Percentiles rank a stretch among this genome's conserved stretches.
phyloP scores from a whole-genome alignment of 1,140 invertebrate species.

The Trigoniulus corallinus region DNA sequence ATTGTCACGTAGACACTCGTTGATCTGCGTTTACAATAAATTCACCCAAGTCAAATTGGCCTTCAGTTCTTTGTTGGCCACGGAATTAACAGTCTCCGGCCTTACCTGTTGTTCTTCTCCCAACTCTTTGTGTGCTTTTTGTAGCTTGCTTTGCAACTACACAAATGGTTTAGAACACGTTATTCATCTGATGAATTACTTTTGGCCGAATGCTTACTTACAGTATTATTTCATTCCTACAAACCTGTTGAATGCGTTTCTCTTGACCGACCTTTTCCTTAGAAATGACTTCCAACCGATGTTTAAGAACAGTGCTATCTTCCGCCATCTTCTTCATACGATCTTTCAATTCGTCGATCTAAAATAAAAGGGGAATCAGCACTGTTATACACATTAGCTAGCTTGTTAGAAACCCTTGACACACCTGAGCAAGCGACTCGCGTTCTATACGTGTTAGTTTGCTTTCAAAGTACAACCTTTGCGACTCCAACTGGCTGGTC shows the following conservation, averaged over 20 bases:
- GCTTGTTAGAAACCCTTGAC: too few species aligned
- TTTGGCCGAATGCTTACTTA: too few species aligned
- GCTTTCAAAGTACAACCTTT: slow-evolving; percentile 83
- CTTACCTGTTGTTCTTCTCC: too few species aligned
- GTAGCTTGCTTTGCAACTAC: slow-evolving; percentile 7
- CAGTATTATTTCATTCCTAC: neutral
- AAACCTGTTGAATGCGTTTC: slow-evolving; percentile 32
- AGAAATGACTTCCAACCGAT: slow-evolving; percentile 22
- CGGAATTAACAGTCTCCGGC: too few species aligned
- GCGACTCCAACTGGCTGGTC: slow-evolving; percentile 90
- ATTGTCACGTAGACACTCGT: slow-evolving; percentile 54
- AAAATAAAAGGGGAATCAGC: neutral
- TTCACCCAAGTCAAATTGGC: too few species aligned
- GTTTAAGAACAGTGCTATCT: slow-evolving; percentile 17
- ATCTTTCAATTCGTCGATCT: slow-evolving; percentile 2
- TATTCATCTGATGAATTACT: too few species aligned
- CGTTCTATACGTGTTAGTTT: slow-evolving; percentile 44
- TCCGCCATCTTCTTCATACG: slow-evolving; percentile 13
- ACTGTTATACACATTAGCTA: neutral
- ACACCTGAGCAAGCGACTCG: slow-evolving; percentile 17
- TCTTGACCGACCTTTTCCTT: slow-evolving; percentile 48
- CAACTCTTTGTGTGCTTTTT: slow-evolving; percentile 39
- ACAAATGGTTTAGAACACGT: slow-evolving; percentile 9
- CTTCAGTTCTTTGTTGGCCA: too few species aligned
- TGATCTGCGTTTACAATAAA: slow-evolving; percentile 50